Percentiles rank a stretch among this genome's conserved stretches.
These are phyloP conservation scores for Patella depressa DNA, from an alignment of 2,888 invertebrate genomes.

Conservation along the genomic window DNA sequence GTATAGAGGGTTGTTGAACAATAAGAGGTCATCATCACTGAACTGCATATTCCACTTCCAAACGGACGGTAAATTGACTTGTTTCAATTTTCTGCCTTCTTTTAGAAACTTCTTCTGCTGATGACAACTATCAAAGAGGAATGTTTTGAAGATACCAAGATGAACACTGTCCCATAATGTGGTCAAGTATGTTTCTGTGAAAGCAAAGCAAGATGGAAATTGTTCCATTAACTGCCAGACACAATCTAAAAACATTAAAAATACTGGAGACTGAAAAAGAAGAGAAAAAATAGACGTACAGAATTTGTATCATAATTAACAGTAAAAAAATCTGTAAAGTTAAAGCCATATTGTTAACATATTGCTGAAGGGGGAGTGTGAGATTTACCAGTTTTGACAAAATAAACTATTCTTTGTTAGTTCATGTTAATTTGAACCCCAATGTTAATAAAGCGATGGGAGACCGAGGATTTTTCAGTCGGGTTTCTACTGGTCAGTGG, in stretches of 20 bases:
- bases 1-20: conserved; percentile 89
- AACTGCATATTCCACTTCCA: conserved; percentile 95
- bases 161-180: conserved; percentile 92
- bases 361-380: too few species aligned
- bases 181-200: conserved; percentile 91
- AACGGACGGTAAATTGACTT: conserved; percentile 71
- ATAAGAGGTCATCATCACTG: conserved; percentile 82
- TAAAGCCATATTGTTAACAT: too few species aligned
- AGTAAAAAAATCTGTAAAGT: too few species aligned
- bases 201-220: conserved; percentile 90
- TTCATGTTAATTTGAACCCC: too few species aligned
- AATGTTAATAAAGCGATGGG: too few species aligned
- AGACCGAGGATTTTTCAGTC: too few species aligned
- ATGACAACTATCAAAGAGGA: conserved; percentile 89
- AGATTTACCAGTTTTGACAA: too few species aligned
- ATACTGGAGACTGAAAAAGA: conserved; percentile 82
- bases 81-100: conserved; percentile 43
- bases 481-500: too few species aligned
- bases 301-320: too few species aligned
- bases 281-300: too few species aligned
- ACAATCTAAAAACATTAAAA: conserved; percentile 92
- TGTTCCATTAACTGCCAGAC: conserved; percentile 92
- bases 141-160: conserved; percentile 91
- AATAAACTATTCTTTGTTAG: too few species aligned
- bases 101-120: conserved; percentile 79